Evolutionary conservation across 2,113 vertebrate genomes (phyloP).

Genomic region (Gallinago undulata): DNA sequence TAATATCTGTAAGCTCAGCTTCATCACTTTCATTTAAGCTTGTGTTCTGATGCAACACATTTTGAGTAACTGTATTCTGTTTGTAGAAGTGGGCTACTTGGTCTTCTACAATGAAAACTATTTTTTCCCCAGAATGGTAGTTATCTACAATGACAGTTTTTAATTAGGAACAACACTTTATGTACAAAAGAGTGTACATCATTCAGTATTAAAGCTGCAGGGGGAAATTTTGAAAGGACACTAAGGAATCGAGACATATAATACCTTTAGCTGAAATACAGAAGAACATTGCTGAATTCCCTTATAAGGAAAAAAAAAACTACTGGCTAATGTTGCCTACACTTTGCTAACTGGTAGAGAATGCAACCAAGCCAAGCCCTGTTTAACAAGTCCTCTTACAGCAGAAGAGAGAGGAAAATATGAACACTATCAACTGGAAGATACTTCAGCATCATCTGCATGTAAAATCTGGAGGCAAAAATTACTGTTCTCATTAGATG

Average conservation of each 20-base stretch:
- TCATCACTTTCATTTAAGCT: background rate
- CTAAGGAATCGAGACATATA: background rate
- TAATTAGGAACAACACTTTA: background rate
- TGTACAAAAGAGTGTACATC: background rate
- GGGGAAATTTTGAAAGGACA: background rate
- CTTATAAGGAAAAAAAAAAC: background rate
- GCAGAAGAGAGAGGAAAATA: background rate
- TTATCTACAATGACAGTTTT: background rate
- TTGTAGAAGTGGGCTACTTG: background rate
- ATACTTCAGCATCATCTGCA: background rate
- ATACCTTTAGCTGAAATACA: background rate
- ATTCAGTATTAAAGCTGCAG: background rate
- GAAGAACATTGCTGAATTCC: background rate
- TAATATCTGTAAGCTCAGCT: background rate
- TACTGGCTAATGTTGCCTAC: background rate
- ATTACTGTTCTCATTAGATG: background rate
- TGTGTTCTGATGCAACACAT: background rate
- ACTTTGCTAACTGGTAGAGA: background rate
- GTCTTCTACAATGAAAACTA: background rate
- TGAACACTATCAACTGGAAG: background rate
- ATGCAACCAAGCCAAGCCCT: background rate
- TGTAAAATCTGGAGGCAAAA: background rate
- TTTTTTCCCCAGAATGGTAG: background rate
- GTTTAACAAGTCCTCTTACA: background rate
- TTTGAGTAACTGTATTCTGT: background rate